These are phyloP conservation scores for Sitophilus oryzae DNA, from an alignment of 1,140 invertebrate genomes.

Conservation along the genomic window DNA sequence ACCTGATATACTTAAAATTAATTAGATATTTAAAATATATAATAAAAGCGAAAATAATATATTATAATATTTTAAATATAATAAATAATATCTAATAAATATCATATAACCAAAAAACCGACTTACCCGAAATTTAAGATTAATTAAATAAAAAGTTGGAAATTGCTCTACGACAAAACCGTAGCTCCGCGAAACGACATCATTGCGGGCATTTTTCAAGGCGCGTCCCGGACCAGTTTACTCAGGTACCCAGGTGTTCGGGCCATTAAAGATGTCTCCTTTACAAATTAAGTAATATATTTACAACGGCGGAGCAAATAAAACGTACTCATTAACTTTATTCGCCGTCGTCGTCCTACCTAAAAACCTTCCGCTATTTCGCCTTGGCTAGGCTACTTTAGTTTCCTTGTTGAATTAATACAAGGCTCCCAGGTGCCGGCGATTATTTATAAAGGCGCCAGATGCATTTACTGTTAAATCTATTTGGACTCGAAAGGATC, in stretches of 20 bases:
- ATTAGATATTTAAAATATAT: no score
- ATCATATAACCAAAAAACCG: no score
- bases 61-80: no score
- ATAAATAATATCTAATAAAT: no score
- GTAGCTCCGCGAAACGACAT: background rate
- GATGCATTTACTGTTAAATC: background rate
- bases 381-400: slow-evolving; percentile 4
- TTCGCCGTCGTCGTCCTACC: background rate
- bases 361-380: slow-evolving; percentile 2
- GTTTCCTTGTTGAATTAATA: slow-evolving; percentile 8
- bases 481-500: background rate
- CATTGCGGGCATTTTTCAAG: background rate
- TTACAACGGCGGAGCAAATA: slow-evolving; percentile 1
- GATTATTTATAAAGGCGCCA: slow-evolving; percentile 3
- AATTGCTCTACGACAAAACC: background rate
- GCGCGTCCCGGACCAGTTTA: background rate
- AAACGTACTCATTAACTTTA: slow-evolving; percentile 10
- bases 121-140: no score
- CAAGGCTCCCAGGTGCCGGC: background rate
- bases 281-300: slow-evolving; percentile 6
- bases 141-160: background rate
- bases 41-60: no score
- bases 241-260: background rate
- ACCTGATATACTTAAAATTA: no score
- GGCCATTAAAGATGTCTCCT: slow-evolving; percentile 1